Conservation (phyloP, 1,140 invertebrate species). For the Drosophila prosaltans region DNA sequence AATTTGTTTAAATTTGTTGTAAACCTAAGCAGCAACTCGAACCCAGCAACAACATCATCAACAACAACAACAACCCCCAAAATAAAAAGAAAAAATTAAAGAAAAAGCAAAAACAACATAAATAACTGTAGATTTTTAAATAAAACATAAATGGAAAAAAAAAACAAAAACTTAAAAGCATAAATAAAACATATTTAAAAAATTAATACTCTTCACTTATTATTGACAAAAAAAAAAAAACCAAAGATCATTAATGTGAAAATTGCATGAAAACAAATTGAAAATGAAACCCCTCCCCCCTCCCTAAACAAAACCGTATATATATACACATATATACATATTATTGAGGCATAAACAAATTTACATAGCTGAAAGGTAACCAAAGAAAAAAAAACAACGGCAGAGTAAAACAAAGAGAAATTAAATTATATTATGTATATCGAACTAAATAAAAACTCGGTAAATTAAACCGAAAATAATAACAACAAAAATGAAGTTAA, state of each 20-base stretch:
- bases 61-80: conserved; percentile 37
- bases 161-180: conserved; percentile 38
- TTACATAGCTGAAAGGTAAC: conserved; percentile 56
- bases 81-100: conserved; percentile 36
- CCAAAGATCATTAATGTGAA: conserved; percentile 64
- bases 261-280: conserved; percentile 55
- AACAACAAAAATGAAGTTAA: conserved; percentile 65
- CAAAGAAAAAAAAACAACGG: conserved; percentile 25
- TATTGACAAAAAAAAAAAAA: conserved; percentile 51
- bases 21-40: conserved; percentile 44
- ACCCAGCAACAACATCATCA: conserved; percentile 34
- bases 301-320: conserved; percentile 9
- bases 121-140: conserved; percentile 60
- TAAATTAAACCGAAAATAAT: conserved; percentile 47
- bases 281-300: conserved; percentile 18
- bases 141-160: conserved; percentile 36
- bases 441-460: conserved; percentile 27
- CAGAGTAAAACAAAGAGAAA: conserved; percentile 66
- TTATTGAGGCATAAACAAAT: conserved; percentile 55
- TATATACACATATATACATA: conserved; percentile 24
- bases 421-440: conserved; percentile 73
- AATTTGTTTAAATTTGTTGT: conserved; percentile 66
- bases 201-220: conserved; percentile 75
- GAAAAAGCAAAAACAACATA: conserved; percentile 45
- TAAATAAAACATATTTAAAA: conserved; percentile 66